These are phyloP conservation scores for Meganola albula DNA, from an alignment of 2,888 invertebrate genomes.

Conservation along the genomic window DNA sequence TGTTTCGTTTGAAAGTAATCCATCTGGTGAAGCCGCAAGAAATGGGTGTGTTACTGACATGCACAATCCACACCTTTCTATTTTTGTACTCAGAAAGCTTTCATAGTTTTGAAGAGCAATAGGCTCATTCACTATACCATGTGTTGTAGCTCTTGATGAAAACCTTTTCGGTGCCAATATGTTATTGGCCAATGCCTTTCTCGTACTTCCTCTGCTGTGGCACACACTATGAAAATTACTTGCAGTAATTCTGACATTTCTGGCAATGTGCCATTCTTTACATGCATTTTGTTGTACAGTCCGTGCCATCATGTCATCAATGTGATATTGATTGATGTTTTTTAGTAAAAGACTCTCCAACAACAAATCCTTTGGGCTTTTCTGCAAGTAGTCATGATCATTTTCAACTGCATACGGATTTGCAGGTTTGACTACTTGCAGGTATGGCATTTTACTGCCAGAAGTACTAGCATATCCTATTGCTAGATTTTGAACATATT, in stretches of 20 bases:
- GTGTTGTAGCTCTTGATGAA: slow-evolving; percentile 1
- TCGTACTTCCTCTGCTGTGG: too few species aligned
- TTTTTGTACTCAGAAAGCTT: background rate
- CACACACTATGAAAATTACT: too few species aligned
- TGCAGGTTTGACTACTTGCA: slow-evolving; percentile 3
- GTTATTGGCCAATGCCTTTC: background rate
- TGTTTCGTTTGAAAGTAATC: slow-evolving; percentile 14
- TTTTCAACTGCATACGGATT: slow-evolving; percentile 3
- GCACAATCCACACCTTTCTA: slow-evolving; percentile 9
- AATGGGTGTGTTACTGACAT: slow-evolving; percentile 10
- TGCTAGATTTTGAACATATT: too few species aligned
- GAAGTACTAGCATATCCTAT: too few species aligned
- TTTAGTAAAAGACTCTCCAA: background rate
- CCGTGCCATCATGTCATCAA: slow-evolving; percentile 4
- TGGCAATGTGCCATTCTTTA: too few species aligned
- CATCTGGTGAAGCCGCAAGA: slow-evolving; percentile 21
- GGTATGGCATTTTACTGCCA: slow-evolving; percentile 1
- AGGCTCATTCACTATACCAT: slow-evolving; percentile 4
- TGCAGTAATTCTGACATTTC: too few species aligned
- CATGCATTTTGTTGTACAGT: too few species aligned
- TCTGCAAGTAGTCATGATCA: slow-evolving; percentile 1
- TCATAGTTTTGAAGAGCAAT: slow-evolving; percentile 1
- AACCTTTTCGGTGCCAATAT: background rate
- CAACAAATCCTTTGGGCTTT: background rate
- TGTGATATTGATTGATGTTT: slow-evolving; percentile 1